phyloP scores from a whole-genome alignment of 2,797 vertebrate species.

The Pitangus sulphuratus region DNA sequence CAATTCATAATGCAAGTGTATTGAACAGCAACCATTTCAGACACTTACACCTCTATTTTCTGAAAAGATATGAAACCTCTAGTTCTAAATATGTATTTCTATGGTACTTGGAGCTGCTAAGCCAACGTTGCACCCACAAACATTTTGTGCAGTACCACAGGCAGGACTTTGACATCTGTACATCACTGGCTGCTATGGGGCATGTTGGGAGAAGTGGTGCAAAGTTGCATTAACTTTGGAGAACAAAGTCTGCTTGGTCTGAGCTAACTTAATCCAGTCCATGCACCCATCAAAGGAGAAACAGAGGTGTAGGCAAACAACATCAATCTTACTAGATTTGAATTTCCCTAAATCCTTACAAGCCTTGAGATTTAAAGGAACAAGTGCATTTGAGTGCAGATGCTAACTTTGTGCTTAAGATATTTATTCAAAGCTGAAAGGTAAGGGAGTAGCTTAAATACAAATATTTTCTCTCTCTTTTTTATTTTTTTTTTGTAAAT shows the following conservation, averaged over 20 bases:
- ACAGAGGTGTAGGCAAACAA: background rate
- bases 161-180: conserved; percentile 42
- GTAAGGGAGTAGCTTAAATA: background rate
- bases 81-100: background rate
- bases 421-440: conserved; percentile 13
- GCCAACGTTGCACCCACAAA: conserved; percentile 4
- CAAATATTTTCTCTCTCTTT: background rate
- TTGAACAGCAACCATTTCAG: background rate
- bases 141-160: conserved; percentile 25
- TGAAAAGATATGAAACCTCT: background rate
- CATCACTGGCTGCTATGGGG: background rate
- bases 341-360: background rate
- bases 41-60: background rate
- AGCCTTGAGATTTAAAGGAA: conserved; percentile 23
- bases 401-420: background rate
- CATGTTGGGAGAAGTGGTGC: background rate
- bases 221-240: background rate
- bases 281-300: background rate
- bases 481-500: background rate
- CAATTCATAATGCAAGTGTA: background rate
- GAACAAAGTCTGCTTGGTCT: background rate
- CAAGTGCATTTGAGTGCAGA: background rate
- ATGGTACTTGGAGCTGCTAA: conserved; percentile 11
- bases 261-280: background rate
- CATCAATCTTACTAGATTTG: background rate